Conservation (phyloP, 2,113 vertebrate genomes). For the Corydoras sp. region DNA sequence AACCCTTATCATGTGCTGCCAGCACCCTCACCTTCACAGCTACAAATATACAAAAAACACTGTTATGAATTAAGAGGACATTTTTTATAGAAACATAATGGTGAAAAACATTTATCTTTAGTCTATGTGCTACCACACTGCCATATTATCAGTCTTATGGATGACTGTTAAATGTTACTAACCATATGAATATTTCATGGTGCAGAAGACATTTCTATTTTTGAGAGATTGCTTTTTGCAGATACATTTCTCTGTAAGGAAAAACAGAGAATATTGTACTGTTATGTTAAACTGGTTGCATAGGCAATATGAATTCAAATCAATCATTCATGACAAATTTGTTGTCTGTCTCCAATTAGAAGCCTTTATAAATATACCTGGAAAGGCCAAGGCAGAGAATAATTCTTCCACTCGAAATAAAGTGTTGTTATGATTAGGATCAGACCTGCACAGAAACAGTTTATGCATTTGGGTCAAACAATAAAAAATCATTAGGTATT, state of each 20-base stretch:
- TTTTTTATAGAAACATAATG: neutral
- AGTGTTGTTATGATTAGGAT: slow-evolving; percentile 69
- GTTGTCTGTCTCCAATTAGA: too few relatives aligned
- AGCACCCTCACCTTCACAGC: slow-evolving; percentile 91
- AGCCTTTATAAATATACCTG: slow-evolving; percentile 65
- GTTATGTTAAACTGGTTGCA: slow-evolving; percentile 29
- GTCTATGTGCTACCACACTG: too few relatives aligned
- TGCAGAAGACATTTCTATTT: slow-evolving; percentile 86
- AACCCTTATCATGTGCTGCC: slow-evolving; percentile 93
- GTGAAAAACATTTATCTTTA: too few relatives aligned
- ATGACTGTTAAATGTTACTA: slow-evolving; percentile 49
- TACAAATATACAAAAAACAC: slow-evolving; percentile 45
- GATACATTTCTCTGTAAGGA: slow-evolving; percentile 85
- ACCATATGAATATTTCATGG: slow-evolving; percentile 93
- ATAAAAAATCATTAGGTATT: neutral
- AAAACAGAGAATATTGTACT: slow-evolving; percentile 37
- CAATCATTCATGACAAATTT: slow-evolving; percentile 11
- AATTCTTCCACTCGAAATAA: slow-evolving; percentile 85
- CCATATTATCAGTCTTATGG: too few relatives aligned
- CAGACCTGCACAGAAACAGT: slow-evolving; percentile 56
- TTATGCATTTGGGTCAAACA: neutral
- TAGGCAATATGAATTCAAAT: slow-evolving; percentile 18
- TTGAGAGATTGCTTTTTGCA: slow-evolving; percentile 89
- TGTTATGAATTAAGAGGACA: neutral
- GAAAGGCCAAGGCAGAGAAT: slow-evolving; percentile 90